Conservation (phyloP, 2,797 vertebrate species). For the Anguilla megastoma region DNA sequence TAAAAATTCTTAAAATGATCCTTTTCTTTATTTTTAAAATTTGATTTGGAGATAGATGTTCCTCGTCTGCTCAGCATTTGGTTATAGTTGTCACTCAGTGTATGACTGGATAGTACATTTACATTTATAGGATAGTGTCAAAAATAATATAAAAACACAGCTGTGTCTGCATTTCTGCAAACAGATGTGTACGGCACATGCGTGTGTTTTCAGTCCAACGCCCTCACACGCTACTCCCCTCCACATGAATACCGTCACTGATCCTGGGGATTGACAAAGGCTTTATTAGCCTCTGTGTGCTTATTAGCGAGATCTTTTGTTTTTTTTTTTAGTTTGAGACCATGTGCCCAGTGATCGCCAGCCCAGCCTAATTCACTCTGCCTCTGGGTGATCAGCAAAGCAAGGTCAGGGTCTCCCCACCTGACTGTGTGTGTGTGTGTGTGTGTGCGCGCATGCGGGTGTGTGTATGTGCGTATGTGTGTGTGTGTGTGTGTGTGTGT, state of each 20-base stretch:
- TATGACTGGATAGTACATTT: not conserved
- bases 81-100: not conserved
- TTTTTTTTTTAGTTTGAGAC: not conserved
- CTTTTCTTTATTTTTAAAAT: not conserved
- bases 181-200: not conserved
- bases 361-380: not conserved
- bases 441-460: conserved; percentile 26
- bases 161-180: not conserved
- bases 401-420: not conserved
- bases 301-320: not conserved
- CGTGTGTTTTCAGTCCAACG: not conserved
- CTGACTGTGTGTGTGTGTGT: conserved; percentile 32
- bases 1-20: too few relatives aligned
- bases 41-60: not conserved
- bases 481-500: too few relatives aligned
- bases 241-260: not conserved
- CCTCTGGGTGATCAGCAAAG: conserved; percentile 19
- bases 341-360: not conserved
- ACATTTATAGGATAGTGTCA: not conserved
- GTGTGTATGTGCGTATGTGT: too few relatives aligned
- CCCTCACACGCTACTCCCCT: not conserved
- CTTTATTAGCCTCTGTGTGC: conserved; percentile 10
- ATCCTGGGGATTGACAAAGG: conserved; percentile 19
- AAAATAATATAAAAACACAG: not conserved
- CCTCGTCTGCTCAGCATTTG: not conserved